These are phyloP conservation scores for Melitaea athalia DNA, from an alignment of 2,888 invertebrate genomes.

Conservation along the genomic window DNA sequence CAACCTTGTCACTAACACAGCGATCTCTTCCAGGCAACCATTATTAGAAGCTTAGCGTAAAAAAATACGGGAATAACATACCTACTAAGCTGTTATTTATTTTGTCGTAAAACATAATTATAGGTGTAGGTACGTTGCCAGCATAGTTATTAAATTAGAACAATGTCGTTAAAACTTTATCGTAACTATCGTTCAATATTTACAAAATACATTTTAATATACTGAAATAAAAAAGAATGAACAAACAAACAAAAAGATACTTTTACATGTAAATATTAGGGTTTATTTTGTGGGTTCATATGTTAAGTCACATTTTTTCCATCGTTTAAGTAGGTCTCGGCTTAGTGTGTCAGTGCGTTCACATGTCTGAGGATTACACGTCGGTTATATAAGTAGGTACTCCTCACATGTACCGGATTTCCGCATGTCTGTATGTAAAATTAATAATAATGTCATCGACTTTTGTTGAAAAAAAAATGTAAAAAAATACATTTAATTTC, in stretches of 20 bases:
- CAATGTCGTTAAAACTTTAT: background rate
- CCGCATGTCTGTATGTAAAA: slow-evolving; percentile 1
- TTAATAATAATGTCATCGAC: background rate
- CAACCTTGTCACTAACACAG: no score
- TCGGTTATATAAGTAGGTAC: slow-evolving; percentile 24
- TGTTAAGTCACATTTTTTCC: slow-evolving; percentile 7
- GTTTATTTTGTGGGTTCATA: background rate
- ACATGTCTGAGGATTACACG: slow-evolving; percentile 16
- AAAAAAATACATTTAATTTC: no score
- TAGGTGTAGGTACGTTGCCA: no score
- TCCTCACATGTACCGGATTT: slow-evolving; percentile 14
- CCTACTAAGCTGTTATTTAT: no score
- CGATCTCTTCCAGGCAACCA: no score
- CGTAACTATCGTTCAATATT: background rate
- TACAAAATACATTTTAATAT: background rate
- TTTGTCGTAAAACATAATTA: no score
- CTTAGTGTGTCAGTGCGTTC: slow-evolving; percentile 13
- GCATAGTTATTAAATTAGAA: background rate
- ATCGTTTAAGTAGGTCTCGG: slow-evolving; percentile 11
- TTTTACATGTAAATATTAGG: background rate
- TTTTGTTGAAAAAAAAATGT: background rate
- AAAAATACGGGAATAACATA: no score
- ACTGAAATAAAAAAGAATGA: background rate
- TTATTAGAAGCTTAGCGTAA: no score
- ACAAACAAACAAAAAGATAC: background rate